A percentile compares a stretch with the other conserved stretches of the same genome.
These are phyloP conservation scores for Ditylenchus dipsaci DNA, from an alignment of 1,140 invertebrate genomes.

Conservation along the genomic window DNA sequence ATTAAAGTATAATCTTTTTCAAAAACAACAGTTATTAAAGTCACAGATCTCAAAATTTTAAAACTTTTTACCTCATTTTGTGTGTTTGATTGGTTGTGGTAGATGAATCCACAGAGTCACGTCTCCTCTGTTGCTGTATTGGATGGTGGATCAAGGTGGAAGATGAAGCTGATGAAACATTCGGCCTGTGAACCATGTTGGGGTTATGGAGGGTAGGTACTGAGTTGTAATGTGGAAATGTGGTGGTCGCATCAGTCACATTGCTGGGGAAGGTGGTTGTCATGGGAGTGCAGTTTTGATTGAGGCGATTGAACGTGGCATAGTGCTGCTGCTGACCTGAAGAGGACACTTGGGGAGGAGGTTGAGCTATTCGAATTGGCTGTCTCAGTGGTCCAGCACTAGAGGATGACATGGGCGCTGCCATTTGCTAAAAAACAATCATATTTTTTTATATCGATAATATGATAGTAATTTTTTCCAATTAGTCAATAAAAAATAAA, in stretches of 20 bases:
- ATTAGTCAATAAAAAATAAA: too few species aligned
- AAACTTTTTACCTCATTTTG: too few species aligned
- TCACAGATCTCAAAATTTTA: too few species aligned
- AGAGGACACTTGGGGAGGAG: neutral
- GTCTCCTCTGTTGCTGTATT: neutral
- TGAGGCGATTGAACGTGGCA: neutral
- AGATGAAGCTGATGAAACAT: neutral
- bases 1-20: too few species aligned
- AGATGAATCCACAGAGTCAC: neutral
- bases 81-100: neutral
- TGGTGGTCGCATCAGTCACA: neutral
- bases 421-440: conserved; percentile 9
- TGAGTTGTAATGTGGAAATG: neutral
- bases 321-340: neutral
- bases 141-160: neutral
- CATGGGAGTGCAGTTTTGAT: neutral
- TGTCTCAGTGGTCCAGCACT: neutral
- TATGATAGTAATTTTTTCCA: too few species aligned
- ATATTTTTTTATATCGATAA: too few species aligned
- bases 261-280: neutral
- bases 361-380: neutral
- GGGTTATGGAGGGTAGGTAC: neutral
- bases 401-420: neutral
- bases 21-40: too few species aligned
- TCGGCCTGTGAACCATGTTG: neutral